Evolutionary conservation across 2,888 invertebrate genomes (phyloP).

Genomic region (Zeuzera pyrina): DNA sequence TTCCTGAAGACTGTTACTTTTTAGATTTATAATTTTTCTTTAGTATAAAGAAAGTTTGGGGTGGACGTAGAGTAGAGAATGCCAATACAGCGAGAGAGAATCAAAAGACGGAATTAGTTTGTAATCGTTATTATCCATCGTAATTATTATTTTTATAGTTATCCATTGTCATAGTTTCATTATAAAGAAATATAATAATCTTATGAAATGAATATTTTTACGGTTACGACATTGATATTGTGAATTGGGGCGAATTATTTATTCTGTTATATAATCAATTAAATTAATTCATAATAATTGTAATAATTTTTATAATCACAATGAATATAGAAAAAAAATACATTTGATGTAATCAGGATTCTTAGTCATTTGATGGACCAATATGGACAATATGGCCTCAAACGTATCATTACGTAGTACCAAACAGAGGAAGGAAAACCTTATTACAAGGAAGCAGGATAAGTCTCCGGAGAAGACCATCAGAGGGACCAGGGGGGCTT

Average conservation of each 20-base stretch:
- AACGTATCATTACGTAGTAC: conserved; percentile 52
- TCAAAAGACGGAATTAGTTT: conserved; percentile 66
- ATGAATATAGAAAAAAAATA: conserved; percentile 14
- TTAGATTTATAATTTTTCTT: conserved; percentile 38
- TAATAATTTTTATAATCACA: conserved; percentile 18
- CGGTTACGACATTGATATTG: conserved; percentile 16
- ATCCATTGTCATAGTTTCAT: conserved; percentile 17
- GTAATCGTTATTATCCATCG: conserved; percentile 49
- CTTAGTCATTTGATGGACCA: conserved; percentile 36
- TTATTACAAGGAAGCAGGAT: conserved; percentile 66
- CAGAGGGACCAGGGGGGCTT: conserved; percentile 59
- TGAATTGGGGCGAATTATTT: conserved; percentile 13
- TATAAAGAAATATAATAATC: conserved; percentile 10
- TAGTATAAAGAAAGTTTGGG: conserved; percentile 36
- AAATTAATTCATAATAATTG: conserved; percentile 12
- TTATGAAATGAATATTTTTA: conserved; percentile 12
- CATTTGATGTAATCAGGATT: conserved; percentile 10
- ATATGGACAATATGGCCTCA: conserved; percentile 66
- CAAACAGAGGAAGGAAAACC: conserved; percentile 65
- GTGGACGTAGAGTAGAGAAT: conserved; percentile 34
- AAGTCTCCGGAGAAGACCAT: conserved; percentile 69
- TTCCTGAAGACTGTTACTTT: conserved; percentile 64
- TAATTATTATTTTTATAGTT: conserved; percentile 35
- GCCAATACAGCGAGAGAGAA: conserved; percentile 66
- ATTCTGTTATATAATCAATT: conserved; percentile 15